phyloP scores from a whole-genome alignment of 2,113 vertebrate genomes.

The Salvator merianae region DNA sequence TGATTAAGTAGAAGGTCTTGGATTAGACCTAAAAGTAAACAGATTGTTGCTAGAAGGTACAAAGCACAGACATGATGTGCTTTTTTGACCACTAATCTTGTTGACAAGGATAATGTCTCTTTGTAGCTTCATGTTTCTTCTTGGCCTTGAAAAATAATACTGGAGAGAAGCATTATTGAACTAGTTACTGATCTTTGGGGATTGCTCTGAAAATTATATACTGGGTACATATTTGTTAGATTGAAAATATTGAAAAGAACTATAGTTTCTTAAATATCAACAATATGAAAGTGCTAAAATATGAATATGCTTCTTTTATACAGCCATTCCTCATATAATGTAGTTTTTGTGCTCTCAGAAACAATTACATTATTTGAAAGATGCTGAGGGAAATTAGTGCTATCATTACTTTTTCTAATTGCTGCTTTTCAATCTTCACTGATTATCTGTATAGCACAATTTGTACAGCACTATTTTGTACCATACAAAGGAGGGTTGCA shows the following conservation, averaged over 20 bases:
- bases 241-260: background rate
- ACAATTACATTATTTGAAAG: too few species aligned
- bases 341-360: too few species aligned
- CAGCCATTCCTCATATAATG: too few species aligned
- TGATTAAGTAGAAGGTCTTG: background rate
- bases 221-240: background rate
- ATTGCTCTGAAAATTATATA: background rate
- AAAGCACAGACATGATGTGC: background rate
- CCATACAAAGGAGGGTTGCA: too few species aligned
- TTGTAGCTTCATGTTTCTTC: background rate
- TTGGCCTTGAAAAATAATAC: background rate
- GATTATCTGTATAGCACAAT: too few species aligned
- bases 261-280: background rate
- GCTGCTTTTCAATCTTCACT: too few species aligned
- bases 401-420: too few species aligned
- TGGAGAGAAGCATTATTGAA: background rate
- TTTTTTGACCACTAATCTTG: background rate
- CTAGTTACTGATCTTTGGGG: background rate
- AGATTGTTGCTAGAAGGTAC: background rate
- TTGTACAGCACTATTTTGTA: too few species aligned
- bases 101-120: background rate
- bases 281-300: background rate
- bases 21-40: background rate
- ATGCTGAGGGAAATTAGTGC: too few species aligned
- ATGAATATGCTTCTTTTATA: too few species aligned